These are phyloP conservation scores for Isichthys henryi DNA, from an alignment of 2,113 vertebrate genomes.

Conservation along the genomic window DNA sequence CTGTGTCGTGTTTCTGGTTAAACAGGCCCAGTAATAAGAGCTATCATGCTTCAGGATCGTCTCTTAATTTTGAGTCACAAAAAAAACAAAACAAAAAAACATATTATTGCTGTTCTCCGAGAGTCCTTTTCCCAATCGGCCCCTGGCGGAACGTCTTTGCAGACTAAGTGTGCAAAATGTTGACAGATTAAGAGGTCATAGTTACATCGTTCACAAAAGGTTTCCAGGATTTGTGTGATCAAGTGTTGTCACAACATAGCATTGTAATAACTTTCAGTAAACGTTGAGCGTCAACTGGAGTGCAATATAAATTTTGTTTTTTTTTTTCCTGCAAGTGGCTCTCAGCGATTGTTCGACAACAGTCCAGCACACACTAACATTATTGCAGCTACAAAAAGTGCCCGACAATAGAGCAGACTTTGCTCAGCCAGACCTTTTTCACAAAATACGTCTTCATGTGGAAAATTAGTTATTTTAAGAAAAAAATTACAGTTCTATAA, in stretches of 20 bases:
- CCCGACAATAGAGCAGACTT: conserved; percentile 50
- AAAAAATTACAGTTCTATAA: conserved; percentile 58
- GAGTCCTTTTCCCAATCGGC: conserved; percentile 16
- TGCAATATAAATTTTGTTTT: neutral
- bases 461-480: conserved; percentile 57
- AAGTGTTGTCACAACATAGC: neutral
- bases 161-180: conserved; percentile 26
- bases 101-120: conserved; percentile 57
- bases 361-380: conserved; percentile 49
- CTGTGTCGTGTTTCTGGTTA: neutral
- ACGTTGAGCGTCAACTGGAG: neutral
- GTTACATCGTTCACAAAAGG: neutral
- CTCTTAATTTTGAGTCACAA: conserved; percentile 12
- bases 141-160: neutral
- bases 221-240: neutral
- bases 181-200: neutral
- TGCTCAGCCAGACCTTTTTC: conserved; percentile 43
- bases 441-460: conserved; percentile 58
- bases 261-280: neutral
- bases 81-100: neutral
- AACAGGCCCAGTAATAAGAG: conserved; percentile 12
- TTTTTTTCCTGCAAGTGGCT: neutral
- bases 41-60: neutral
- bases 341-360: conserved; percentile 58
- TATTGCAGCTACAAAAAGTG: conserved; percentile 57